Evolutionary conservation across 64 coral and sea anemone genomes (phyloP), one percentile per base, ranked within the genome.

Genomic region (Dendrophyllia cribrosa): DNA sequence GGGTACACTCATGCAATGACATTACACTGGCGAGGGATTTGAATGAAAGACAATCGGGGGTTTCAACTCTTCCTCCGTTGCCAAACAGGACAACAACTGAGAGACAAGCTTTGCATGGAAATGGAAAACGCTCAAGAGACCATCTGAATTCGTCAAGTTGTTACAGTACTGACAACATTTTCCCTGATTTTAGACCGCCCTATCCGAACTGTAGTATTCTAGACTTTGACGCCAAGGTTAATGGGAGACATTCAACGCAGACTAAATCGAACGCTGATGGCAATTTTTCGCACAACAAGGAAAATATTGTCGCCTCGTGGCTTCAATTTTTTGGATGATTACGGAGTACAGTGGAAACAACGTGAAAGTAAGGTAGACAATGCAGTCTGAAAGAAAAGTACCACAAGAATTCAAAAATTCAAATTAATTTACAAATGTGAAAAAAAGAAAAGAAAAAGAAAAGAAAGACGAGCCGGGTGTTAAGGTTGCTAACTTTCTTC

Each of bases 301-400:
- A 84, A 67, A 84, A 84, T 13, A 84, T 84, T 63, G 80, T 84
- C 12, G 80, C 80, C 20, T 84, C 80, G 2, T 84, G 80, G 80
- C 80, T 84, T 84, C 80, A 84, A n/a, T 84, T 84, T 4, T 84
- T 84, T 84, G 80, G 80, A 51, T 84, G 45, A 50, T 22, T 19
- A 3, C 6, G 12, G 46, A 61, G 61, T 3, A 45, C 34, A 34
- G 34, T 2, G 34, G 34, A 34, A 34, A 34, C 34, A 34, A 34
- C 34, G 34, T 34, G 34, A 34, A 34, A 34, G 34, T 34, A 34
- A 34, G 34, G 34, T 34, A 34, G 34, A 34, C 34, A 34, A 34
- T 34, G 34, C 34, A 34, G 34, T 34, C 34, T 34, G 2, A 34
- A 34, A 34, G 34, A 34, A 34, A 34, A 34, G 34, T 34, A 2